phyloP scores from a whole-genome alignment of 2,888 invertebrate genomes.

The Acronicta aceris region DNA sequence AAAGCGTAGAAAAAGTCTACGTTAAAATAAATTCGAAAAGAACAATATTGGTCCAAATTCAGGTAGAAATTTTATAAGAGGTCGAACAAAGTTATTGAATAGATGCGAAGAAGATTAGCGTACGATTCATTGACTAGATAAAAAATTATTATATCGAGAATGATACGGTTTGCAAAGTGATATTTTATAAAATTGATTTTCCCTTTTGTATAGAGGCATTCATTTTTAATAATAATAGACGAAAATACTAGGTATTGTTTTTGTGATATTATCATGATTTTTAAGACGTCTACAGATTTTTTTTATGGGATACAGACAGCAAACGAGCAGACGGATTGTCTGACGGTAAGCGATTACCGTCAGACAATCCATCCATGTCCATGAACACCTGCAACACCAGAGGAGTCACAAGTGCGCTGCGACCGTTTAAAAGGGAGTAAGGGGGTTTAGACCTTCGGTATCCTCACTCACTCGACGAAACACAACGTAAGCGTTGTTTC shows the following conservation, averaged over 20 bases:
- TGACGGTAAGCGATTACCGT: too few species aligned
- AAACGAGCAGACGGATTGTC: too few species aligned
- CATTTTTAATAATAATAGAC: not conserved
- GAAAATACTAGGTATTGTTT: not conserved
- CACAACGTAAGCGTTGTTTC: too few species aligned
- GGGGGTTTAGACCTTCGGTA: too few species aligned
- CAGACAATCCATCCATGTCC: too few species aligned
- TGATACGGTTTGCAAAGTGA: slow-evolving; percentile 27
- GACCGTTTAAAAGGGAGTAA: too few species aligned
- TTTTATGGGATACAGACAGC: too few species aligned
- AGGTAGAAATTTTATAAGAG: slow-evolving; percentile 62
- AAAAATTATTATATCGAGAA: slow-evolving; percentile 42
- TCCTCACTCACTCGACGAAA: too few species aligned
- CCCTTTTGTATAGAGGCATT: not conserved
- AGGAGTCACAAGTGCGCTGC: too few species aligned
- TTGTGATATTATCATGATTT: too few species aligned
- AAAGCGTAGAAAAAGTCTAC: slow-evolving; percentile 70
- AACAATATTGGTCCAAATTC: slow-evolving; percentile 79
- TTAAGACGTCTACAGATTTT: too few species aligned
- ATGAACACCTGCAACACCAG: too few species aligned
- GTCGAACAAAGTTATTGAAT: slow-evolving; percentile 36
- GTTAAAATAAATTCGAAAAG: slow-evolving; percentile 78
- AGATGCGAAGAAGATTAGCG: slow-evolving; percentile 30
- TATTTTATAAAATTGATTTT: not conserved
- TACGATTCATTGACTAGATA: slow-evolving; percentile 32